Evolutionary conservation across 2,888 invertebrate genomes (phyloP).

Genomic region (Sphaerophoria rueppellii): DNA sequence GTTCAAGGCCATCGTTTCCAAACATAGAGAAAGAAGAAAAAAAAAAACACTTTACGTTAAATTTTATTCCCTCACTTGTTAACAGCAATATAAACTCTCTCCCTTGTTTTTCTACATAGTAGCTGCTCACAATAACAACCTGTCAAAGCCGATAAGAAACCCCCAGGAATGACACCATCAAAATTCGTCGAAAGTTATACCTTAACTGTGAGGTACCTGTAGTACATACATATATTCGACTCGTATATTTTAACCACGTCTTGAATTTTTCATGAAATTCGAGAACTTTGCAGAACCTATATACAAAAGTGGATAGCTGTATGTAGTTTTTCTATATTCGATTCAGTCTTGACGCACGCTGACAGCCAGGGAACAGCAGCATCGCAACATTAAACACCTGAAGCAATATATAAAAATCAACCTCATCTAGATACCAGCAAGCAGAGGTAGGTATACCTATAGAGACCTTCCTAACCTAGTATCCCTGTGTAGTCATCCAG

Average conservation of each 20-base stretch:
- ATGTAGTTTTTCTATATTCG: slow-evolving; percentile 15
- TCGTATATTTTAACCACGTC: slow-evolving; percentile 24
- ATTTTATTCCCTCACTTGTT: slow-evolving; percentile 52
- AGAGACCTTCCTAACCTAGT: slow-evolving; percentile 8
- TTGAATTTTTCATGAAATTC: slow-evolving; percentile 60
- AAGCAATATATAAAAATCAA: slow-evolving; percentile 27
- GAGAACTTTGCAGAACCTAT: slow-evolving; percentile 4
- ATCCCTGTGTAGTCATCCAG: not conserved
- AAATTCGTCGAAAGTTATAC: slow-evolving; percentile 31
- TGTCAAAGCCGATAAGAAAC: slow-evolving; percentile 52
- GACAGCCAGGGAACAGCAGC: slow-evolving; percentile 51
- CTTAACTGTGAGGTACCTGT: not conserved
- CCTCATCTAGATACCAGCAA: not conserved
- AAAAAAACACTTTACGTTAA: slow-evolving; percentile 20
- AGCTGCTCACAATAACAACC: slow-evolving; percentile 53
- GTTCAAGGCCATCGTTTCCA: slow-evolving; percentile 16
- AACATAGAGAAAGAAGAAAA: not conserved
- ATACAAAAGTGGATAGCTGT: not conserved
- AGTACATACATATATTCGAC: not conserved
- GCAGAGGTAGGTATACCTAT: not conserved
- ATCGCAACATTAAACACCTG: slow-evolving; percentile 63
- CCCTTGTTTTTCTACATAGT: slow-evolving; percentile 24
- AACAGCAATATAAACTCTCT: slow-evolving; percentile 44
- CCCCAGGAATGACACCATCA: slow-evolving; percentile 27
- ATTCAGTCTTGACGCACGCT: slow-evolving; percentile 62